Evolutionary conservation across 2,797 vertebrate genomes (phyloP), one percentile per base, ranked within the genome.

Genomic region (Harpagifer antarcticus): DNA sequence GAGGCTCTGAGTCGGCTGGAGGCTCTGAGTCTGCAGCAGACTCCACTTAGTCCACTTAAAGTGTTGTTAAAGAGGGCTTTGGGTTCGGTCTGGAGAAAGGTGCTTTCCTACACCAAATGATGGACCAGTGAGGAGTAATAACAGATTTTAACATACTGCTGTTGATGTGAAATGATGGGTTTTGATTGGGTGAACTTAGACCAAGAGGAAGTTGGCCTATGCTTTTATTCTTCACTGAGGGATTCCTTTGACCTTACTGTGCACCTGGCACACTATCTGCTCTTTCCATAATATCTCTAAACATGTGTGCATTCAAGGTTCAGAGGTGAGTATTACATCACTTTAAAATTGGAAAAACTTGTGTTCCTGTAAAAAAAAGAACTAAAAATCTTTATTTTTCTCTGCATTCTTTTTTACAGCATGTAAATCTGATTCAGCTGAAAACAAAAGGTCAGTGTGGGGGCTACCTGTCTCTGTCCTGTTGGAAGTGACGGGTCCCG

Each of bases 401-500:
- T 61, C 11, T 27, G 33, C 15, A 0, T 47, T 56, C 33, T 49
- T 37, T 7, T n/a, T 2, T 57, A 37, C 27, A 55, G 37, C 53
- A 17, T 37, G 20, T 20, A 33, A 13, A 40, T 16, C 49, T 27
- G 27, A 27, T 40, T 20, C 12, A 37, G 63, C 10, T 52, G 12
- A 27, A 63, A 53, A 68, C 43, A 56, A 23, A 1, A 3, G 27
- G 43, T 70, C 57, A 61, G 61, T 8, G 19, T 45, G 27, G 47
- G 6, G 42, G 68, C 47, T 42, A 11, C 58, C 33, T 10, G 12
- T 15, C 67, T 66, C n/a, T 2, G n/a, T 74, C 31, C 33, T 63
- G 60, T 27, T 49, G 4, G 59, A 85, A 58, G 47, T 47, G 58
- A 47, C 13, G 16, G 53, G 55, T 68, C 31, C 49, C 55, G 68